Conservation (phyloP, 2,888 invertebrate species). For the Coelopa pilipes region DNA sequence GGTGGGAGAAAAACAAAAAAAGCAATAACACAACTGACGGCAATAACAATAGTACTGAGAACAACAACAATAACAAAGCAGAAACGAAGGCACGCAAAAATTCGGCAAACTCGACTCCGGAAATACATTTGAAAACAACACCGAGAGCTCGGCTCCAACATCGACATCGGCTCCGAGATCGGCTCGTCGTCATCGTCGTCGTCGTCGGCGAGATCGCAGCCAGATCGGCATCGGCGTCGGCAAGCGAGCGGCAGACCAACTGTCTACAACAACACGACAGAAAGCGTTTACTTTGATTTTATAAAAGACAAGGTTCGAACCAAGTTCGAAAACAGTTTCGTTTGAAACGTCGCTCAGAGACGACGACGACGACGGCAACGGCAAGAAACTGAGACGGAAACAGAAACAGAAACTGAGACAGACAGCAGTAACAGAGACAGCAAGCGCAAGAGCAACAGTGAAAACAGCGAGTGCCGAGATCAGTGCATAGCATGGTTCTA, state of each 20-base stretch:
- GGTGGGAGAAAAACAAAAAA: too few relatives aligned
- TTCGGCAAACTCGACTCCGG: conserved; percentile 4
- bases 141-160: not conserved
- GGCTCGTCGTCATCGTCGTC: not conserved
- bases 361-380: conserved; percentile 32
- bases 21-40: too few relatives aligned
- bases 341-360: conserved; percentile 52
- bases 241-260: not conserved
- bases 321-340: conserved; percentile 57
- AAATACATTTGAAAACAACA: not conserved
- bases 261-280: conserved; percentile 18
- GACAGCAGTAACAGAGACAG: too few relatives aligned
- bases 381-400: not conserved
- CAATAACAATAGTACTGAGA: too few relatives aligned
- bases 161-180: not conserved
- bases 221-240: too few relatives aligned
- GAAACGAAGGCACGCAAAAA: not conserved
- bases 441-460: not conserved
- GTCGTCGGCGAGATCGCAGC: not conserved
- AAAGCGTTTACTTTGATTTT: conserved; percentile 47
- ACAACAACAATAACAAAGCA: too few relatives aligned
- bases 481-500: too few relatives aligned
- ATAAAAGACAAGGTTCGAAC: conserved; percentile 58
- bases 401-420: not conserved
- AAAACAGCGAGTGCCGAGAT: not conserved